Percentiles rank a stretch among this genome's conserved stretches.
Evolutionary conservation across 2,888 invertebrate genomes (phyloP).

Genomic region (Dyspetes luteomarginatus): DNA sequence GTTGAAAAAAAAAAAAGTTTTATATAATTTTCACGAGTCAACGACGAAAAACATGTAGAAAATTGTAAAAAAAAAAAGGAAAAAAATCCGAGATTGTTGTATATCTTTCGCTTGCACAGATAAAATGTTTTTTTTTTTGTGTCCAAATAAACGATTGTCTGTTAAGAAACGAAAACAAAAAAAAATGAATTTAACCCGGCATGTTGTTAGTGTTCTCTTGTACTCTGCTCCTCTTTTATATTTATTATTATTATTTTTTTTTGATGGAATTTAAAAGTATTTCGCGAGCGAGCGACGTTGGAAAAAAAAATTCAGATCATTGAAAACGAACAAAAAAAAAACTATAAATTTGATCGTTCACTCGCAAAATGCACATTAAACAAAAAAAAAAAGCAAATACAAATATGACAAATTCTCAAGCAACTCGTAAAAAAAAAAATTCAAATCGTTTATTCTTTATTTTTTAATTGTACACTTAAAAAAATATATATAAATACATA

Average conservation of each 20-base stretch:
- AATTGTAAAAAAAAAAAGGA: conserved; percentile 41
- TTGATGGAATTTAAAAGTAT: conserved; percentile 9
- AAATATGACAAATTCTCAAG: conserved; percentile 19
- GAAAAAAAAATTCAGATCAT: no score
- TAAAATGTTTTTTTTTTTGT: conserved; percentile 47
- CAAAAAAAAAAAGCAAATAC: no score
- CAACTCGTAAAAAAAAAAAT: conserved; percentile 17
- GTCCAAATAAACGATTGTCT: conserved; percentile 62
- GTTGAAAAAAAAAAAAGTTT: neutral
- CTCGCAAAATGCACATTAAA: conserved; percentile 8
- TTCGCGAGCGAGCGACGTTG: conserved; percentile 54
- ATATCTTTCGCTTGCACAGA: conserved; percentile 21
- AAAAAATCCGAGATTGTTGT: neutral
- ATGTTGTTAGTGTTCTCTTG: conserved; percentile 51
- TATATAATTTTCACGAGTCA: neutral
- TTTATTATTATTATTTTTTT: conserved; percentile 4
- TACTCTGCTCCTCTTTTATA: conserved; percentile 49
- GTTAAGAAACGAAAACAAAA: conserved; percentile 38
- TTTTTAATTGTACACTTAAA: neutral
- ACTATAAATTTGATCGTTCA: neutral
- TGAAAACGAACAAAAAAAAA: neutral
- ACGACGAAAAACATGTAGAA: conserved; percentile 14
- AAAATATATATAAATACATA: neutral
- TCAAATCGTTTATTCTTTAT: conserved; percentile 22
- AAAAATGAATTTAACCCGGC: conserved; percentile 49